Percentiles rank a stretch among this genome's conserved stretches.
These are phyloP conservation scores for Apodemia mormo DNA, from an alignment of 2,888 invertebrate species.

Conservation along the genomic window DNA sequence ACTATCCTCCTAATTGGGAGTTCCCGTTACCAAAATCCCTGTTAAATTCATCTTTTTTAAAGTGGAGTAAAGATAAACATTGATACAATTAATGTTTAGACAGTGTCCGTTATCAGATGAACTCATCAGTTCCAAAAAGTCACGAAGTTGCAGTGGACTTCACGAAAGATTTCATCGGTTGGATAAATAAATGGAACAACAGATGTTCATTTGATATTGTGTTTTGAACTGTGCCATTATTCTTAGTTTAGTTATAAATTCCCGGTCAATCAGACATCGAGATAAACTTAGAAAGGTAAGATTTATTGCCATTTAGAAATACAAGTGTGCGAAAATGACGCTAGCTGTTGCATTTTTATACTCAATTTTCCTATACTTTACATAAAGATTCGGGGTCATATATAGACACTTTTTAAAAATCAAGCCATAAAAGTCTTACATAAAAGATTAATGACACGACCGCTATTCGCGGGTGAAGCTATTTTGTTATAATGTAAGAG, in stretches of 20 bases:
- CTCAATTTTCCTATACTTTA: too few species aligned
- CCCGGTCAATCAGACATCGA: slow-evolving; percentile 21
- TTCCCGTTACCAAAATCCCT: slow-evolving; percentile 13
- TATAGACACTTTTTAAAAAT: too few species aligned
- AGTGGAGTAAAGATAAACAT: slow-evolving; percentile 21
- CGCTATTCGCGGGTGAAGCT: too few species aligned
- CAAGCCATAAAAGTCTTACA: too few species aligned
- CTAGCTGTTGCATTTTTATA: too few species aligned
- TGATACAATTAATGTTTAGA: slow-evolving; percentile 27
- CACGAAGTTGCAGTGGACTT: slow-evolving; percentile 23
- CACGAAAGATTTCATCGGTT: slow-evolving; percentile 23
- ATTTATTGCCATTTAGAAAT: not conserved
- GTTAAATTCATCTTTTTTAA: slow-evolving; percentile 13
- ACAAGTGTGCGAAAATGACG: not conserved
- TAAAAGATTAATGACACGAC: too few species aligned
- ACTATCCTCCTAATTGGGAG: slow-evolving; percentile 1
- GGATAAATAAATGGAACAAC: slow-evolving; percentile 26
- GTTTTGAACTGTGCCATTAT: slow-evolving; percentile 23
- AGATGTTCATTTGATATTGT: slow-evolving; percentile 23
- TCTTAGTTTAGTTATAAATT: slow-evolving; percentile 25
- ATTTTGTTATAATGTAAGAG: too few species aligned
- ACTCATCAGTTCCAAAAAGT: slow-evolving; percentile 25
- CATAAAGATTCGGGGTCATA: too few species aligned
- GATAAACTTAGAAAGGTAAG: slow-evolving; percentile 18
- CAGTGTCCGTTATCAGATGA: slow-evolving; percentile 24